Conservation (phyloP, 2,797 vertebrate species). For the Sebastes hopkinsi region DNA sequence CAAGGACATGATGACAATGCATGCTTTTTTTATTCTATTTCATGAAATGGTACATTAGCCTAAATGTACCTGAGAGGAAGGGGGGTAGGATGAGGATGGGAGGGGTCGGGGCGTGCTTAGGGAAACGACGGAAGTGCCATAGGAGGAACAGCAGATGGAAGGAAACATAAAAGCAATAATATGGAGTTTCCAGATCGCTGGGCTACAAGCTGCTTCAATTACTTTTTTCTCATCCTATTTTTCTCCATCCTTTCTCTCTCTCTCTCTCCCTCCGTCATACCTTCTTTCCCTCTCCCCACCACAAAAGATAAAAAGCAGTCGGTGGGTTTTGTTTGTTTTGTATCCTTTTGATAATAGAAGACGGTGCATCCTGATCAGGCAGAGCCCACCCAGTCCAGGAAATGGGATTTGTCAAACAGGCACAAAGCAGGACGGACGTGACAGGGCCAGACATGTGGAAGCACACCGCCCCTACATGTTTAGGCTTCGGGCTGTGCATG, state of each 20-base stretch:
- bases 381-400: constrained; percentile 30
- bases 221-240: constrained; percentile 44
- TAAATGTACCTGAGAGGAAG: constrained; percentile 60
- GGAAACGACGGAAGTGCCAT: constrained; percentile 19
- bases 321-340: constrained; percentile 47
- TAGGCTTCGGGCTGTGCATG: constrained; percentile 38
- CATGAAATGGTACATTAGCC: constrained; percentile 72
- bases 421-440: constrained; percentile 3
- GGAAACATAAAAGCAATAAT: constrained; percentile 73
- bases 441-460: constrained; percentile 19
- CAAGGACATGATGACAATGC: constrained; percentile 68
- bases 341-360: constrained; percentile 59
- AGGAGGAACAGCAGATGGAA: constrained; percentile 63
- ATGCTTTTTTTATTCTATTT: constrained; percentile 33
- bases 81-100: not conserved
- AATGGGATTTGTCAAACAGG: constrained; percentile 65
- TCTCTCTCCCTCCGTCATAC: not conserved
- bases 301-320: constrained; percentile 46
- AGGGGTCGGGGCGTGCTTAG: not conserved
- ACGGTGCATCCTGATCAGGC: constrained; percentile 45
- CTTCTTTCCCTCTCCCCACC: constrained; percentile 2
- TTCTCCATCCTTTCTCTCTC: not conserved
- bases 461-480: constrained; percentile 21
- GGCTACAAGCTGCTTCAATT: constrained; percentile 73
- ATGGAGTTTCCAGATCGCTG: constrained; percentile 74